Evolutionary conservation across 2,888 invertebrate species (phyloP).

Genomic region (Acanthoscelides obtectus): DNA sequence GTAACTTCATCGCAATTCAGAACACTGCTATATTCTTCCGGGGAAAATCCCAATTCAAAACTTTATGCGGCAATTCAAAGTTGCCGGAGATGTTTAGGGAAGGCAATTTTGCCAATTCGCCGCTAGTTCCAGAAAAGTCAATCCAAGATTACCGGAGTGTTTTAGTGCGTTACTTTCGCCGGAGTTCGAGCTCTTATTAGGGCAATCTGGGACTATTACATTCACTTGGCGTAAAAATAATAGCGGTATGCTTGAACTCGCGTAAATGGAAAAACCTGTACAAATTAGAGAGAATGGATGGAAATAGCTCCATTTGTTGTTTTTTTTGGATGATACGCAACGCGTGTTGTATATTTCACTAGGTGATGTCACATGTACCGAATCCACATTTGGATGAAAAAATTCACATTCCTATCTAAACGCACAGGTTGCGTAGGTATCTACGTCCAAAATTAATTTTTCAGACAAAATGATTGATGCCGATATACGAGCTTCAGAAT

Average conservation of each 20-base stretch:
- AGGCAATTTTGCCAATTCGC: not conserved
- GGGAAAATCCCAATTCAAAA: conserved; percentile 2
- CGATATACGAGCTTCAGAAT: no score
- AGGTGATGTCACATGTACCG: no score
- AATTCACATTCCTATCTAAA: no score
- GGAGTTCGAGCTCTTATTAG: conserved; percentile 1
- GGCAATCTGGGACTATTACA: not conserved
- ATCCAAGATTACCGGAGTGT: conserved; percentile 3
- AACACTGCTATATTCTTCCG: not conserved
- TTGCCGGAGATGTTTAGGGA: not conserved
- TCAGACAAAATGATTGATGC: no score
- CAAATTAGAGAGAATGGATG: not conserved
- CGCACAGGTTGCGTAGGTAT: no score
- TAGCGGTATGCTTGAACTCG: not conserved
- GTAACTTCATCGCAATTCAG: not conserved
- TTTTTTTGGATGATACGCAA: no score
- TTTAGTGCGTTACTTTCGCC: conserved; percentile 1
- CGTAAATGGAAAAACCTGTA: not conserved
- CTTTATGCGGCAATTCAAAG: not conserved
- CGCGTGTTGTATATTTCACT: no score
- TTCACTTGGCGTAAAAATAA: not conserved
- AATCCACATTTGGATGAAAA: no score
- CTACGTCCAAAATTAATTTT: no score
- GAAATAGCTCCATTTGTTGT: no score
- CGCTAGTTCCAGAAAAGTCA: conserved; percentile 4